Percentiles rank a stretch among this genome's conserved stretches.
Evolutionary conservation across 2,888 invertebrate species (phyloP).

Genomic region (Amitus sp.): DNA sequence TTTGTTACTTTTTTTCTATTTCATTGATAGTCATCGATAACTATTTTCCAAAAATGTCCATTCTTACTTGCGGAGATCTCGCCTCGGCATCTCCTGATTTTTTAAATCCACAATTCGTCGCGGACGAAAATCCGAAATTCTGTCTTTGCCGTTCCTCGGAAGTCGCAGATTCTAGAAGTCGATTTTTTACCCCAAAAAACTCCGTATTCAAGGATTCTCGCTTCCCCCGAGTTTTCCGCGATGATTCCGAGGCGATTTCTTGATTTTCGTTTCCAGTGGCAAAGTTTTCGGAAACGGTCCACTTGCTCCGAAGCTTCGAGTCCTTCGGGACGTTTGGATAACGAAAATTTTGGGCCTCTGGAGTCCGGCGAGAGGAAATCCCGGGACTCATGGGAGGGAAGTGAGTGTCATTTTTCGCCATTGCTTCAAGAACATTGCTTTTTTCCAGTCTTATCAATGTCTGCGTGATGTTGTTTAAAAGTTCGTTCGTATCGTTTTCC

Average conservation of each 20-base stretch:
- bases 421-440: slow-evolving; percentile 18
- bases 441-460: slow-evolving; percentile 50
- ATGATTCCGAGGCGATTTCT: slow-evolving; percentile 33
- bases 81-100: too few species aligned
- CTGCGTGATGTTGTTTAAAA: slow-evolving; percentile 50
- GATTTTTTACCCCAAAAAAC: slow-evolving; percentile 51
- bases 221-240: slow-evolving; percentile 34
- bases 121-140: too few species aligned
- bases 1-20: too few species aligned
- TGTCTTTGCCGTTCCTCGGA: too few species aligned
- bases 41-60: too few species aligned
- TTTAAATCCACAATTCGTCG: too few species aligned
- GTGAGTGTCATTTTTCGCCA: too few species aligned
- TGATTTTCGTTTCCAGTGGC: slow-evolving; percentile 40
- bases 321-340: slow-evolving; percentile 48
- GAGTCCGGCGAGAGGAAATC: slow-evolving; percentile 26
- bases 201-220: slow-evolving; percentile 52
- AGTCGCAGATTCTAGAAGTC: slow-evolving; percentile 45
- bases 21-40: too few species aligned
- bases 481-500: slow-evolving; percentile 52
- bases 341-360: slow-evolving; percentile 34
- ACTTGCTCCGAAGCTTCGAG: slow-evolving; percentile 55
- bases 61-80: too few species aligned
- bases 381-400: too few species aligned
- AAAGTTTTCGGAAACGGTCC: slow-evolving; percentile 56